These are phyloP conservation scores for Typhlomys cinereus DNA, from an alignment of 2,113 vertebrate genomes.

Conservation along the genomic window DNA sequence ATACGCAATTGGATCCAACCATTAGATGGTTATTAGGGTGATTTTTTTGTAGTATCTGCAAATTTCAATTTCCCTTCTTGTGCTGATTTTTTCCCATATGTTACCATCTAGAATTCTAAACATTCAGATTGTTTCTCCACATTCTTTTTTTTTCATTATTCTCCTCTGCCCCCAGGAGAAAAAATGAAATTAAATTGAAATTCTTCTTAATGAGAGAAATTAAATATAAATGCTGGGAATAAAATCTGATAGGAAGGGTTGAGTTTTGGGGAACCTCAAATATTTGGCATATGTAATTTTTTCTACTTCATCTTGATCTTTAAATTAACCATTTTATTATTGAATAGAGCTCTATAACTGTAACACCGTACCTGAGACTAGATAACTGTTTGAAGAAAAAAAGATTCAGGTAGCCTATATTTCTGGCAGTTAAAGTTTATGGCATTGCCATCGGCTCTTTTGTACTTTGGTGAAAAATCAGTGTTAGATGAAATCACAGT, in stretches of 20 bases:
- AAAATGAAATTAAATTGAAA: conserved; percentile 42
- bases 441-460: neutral
- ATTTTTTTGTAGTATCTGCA: neutral
- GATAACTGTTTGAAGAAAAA: neutral
- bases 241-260: neutral
- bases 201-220: conserved; percentile 45
- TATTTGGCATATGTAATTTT: neutral
- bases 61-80: neutral
- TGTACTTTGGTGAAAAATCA: neutral
- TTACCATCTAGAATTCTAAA: neutral
- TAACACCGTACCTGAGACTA: neutral
- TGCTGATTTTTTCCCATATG: neutral
- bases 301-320: neutral
- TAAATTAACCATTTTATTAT: neutral
- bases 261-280: neutral
- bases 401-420: neutral
- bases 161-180: neutral
- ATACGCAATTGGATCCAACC: neutral
- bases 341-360: neutral
- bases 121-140: neutral
- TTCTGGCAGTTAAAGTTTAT: neutral
- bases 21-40: neutral
- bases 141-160: neutral
- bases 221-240: conserved; percentile 54
- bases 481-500: neutral